Percentiles rank a stretch among this genome's conserved stretches.
phyloP scores from a whole-genome alignment of 2,888 invertebrate genomes.

The Mamestra brassicae region DNA sequence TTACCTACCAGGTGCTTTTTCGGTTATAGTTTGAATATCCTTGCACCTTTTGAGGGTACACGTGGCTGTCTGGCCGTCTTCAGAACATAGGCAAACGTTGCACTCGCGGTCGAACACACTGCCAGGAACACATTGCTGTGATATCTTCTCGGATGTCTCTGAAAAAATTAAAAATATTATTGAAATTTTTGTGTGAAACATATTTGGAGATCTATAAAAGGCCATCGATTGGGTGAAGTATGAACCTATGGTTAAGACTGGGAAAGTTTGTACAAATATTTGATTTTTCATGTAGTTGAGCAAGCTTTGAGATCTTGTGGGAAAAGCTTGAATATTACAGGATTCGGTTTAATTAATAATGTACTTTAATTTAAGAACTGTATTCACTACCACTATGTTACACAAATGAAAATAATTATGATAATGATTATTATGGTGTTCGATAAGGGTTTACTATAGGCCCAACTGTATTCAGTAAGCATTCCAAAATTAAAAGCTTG shows the following conservation, averaged over 20 bases:
- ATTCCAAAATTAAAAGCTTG: neutral
- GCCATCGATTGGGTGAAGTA: constrained; percentile 4
- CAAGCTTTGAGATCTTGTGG: neutral
- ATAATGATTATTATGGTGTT: neutral
- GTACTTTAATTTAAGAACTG: neutral
- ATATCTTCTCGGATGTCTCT: constrained; percentile 76
- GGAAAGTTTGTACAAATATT: neutral
- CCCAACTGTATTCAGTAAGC: too few relatives aligned
- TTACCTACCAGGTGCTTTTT: constrained; percentile 73
- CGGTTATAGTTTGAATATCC: constrained; percentile 15
- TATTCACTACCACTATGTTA: too few relatives aligned
- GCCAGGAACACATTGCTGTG: constrained; percentile 78
- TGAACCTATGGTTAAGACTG: neutral
- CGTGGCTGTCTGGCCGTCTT: constrained; percentile 84
- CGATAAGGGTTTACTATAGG: neutral
- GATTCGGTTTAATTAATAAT: neutral
- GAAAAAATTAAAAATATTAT: constrained; percentile 37
- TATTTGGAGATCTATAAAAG: neutral
- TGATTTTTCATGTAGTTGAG: neutral
- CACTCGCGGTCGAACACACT: constrained; percentile 81
- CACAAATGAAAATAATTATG: too few relatives aligned
- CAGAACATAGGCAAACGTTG: constrained; percentile 88
- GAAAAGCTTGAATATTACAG: neutral
- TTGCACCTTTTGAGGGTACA: constrained; percentile 85
- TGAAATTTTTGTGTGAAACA: neutral